phyloP scores from a whole-genome alignment of 2,888 invertebrate genomes.

The Epirrhoe alternata region DNA sequence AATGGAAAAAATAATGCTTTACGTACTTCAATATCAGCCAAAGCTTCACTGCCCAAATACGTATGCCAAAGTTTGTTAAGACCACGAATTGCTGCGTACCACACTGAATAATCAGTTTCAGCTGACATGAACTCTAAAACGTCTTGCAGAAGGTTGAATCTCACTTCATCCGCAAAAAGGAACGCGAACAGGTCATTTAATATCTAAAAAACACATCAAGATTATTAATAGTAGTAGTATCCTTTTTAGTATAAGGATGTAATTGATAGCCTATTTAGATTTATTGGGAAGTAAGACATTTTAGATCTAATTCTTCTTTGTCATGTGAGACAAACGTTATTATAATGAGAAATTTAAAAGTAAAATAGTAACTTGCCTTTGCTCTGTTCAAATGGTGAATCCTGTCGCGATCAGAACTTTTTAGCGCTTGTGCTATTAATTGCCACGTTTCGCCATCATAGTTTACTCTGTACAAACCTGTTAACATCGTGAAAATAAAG shows the following conservation, averaged over 20 bases:
- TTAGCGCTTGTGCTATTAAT: conserved; percentile 73
- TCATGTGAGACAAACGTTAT: too few relatives aligned
- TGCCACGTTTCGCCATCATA: conserved; percentile 86
- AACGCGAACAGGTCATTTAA: conserved; percentile 92
- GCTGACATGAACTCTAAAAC: conserved; percentile 87
- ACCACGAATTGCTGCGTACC: conserved; percentile 87
- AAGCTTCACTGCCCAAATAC: conserved; percentile 61
- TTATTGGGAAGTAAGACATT: too few relatives aligned
- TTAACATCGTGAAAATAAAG: neutral
- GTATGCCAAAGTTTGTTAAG: conserved; percentile 71
- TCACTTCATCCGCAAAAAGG: conserved; percentile 85
- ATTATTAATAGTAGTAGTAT: neutral
- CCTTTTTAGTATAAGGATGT: too few relatives aligned
- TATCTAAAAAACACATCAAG: conserved; percentile 61
- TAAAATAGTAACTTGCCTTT: conserved; percentile 69
- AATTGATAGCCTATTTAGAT: too few relatives aligned
- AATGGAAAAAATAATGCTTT: neutral
- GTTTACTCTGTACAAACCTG: conserved; percentile 88
- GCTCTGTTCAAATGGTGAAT: conserved; percentile 90
- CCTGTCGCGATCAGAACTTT: conserved; percentile 64
- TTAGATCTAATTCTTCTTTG: too few relatives aligned
- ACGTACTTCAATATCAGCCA: conserved; percentile 63
- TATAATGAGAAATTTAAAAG: neutral
- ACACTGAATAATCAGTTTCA: conserved; percentile 90
- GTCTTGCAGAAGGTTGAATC: conserved; percentile 85